phyloP scores from a whole-genome alignment of 2,888 invertebrate genomes.

The Tortricodes alternella region DNA sequence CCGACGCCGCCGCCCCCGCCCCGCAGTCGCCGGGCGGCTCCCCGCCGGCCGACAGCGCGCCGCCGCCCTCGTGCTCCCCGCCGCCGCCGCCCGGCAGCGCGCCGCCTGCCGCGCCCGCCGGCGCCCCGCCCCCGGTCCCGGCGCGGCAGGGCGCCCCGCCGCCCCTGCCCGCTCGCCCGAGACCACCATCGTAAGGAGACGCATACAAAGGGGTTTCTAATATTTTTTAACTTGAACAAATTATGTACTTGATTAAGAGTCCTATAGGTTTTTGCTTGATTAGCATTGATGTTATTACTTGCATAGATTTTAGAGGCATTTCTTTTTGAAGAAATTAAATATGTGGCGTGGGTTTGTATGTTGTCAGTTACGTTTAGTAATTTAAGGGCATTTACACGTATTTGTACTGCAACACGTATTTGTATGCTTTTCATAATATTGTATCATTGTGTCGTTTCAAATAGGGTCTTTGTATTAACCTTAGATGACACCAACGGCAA shows the following conservation, averaged over 20 bases:
- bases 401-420: too few species aligned
- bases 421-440: too few species aligned
- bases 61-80: slow-evolving; percentile 84
- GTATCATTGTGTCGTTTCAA: too few species aligned
- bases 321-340: slow-evolving; percentile 1
- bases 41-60: slow-evolving; percentile 81
- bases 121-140: slow-evolving; percentile 74
- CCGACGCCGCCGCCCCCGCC: slow-evolving; percentile 53
- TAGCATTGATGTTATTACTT: slow-evolving; percentile 20
- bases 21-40: slow-evolving; percentile 45
- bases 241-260: slow-evolving; percentile 8
- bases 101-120: slow-evolving; percentile 78
- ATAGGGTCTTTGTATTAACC: too few species aligned
- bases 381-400: too few species aligned
- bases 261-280: slow-evolving; percentile 11
- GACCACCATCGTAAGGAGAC: slow-evolving; percentile 48
- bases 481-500: too few species aligned
- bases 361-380: too few species aligned
- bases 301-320: slow-evolving; percentile 14
- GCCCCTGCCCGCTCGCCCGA: slow-evolving; percentile 85
- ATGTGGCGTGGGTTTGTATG: too few species aligned
- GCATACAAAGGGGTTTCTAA: slow-evolving; percentile 22
- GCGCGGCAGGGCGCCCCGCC: slow-evolving; percentile 84
- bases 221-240: slow-evolving; percentile 20
- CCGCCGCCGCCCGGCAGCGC: slow-evolving; percentile 76